Percentiles rank a stretch among this genome's conserved stretches.
These are phyloP conservation scores for Gymnodraco acuticeps DNA, from an alignment of 2,797 vertebrate genomes.

Conservation along the genomic window DNA sequence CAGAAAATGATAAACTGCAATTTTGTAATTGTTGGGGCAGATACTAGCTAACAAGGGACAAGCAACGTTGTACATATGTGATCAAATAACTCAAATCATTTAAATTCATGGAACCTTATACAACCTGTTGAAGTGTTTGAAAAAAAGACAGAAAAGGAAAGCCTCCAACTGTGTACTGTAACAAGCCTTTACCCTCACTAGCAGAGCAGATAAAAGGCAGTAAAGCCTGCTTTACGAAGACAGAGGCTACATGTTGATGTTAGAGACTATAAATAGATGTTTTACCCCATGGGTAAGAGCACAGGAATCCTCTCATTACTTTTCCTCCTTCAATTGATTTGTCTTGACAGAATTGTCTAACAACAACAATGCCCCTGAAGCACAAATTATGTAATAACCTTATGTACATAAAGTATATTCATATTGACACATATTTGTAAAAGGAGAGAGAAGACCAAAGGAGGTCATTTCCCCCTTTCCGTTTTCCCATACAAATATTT, in stretches of 20 bases:
- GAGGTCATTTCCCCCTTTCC: background rate
- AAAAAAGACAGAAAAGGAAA: slow-evolving; percentile 2
- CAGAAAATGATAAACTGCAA: no score
- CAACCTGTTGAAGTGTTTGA: background rate
- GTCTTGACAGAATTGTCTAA: slow-evolving; percentile 62
- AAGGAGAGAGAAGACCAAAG: background rate
- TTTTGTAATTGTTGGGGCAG: no score
- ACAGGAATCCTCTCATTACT: slow-evolving; percentile 73
- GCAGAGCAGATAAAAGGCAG: slow-evolving; percentile 48
- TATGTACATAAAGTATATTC: background rate
- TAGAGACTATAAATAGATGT: slow-evolving; percentile 76
- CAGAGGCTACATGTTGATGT: slow-evolving; percentile 69
- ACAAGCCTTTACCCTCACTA: slow-evolving; percentile 13
- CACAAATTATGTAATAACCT: background rate
- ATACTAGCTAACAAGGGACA: no score
- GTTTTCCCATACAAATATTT: no score
- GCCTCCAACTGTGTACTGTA: slow-evolving; percentile 16
- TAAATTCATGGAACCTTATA: no score
- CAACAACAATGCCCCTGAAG: slow-evolving; percentile 39
- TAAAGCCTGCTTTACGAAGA: slow-evolving; percentile 42
- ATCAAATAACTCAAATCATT: no score
- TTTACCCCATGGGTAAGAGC: slow-evolving; percentile 71
- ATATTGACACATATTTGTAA: background rate
- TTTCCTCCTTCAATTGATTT: slow-evolving; percentile 60
- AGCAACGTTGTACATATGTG: no score